These are phyloP conservation scores for Gobiocypris rarus DNA, from an alignment of 2,113 vertebrate species.

Conservation along the genomic window DNA sequence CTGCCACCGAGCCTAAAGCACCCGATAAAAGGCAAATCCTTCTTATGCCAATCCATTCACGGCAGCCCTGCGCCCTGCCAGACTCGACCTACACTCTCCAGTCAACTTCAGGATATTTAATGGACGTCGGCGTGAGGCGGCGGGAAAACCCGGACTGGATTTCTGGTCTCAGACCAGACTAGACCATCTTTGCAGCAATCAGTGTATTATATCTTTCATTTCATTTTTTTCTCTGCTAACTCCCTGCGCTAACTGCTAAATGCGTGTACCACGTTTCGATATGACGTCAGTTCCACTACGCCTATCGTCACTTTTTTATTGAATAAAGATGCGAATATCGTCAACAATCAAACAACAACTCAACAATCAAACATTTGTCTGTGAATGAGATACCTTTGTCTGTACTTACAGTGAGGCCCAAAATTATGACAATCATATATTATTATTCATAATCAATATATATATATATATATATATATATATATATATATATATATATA, in stretches of 20 bases:
- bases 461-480: too few relatives aligned
- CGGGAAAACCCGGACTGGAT: constrained; percentile 73
- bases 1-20: constrained; percentile 58
- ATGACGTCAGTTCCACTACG: constrained; percentile 7
- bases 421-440: too few relatives aligned
- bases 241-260: background rate
- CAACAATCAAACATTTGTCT: background rate
- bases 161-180: background rate
- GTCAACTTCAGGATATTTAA: constrained; percentile 62
- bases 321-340: background rate
- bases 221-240: background rate
- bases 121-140: constrained; percentile 43
- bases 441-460: too few relatives aligned
- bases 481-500: too few relatives aligned
- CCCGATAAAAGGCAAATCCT: constrained; percentile 69
- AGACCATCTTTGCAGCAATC: background rate
- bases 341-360: too few relatives aligned
- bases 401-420: background rate
- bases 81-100: constrained; percentile 68
- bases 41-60: constrained; percentile 68
- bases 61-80: constrained; percentile 72
- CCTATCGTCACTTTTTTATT: background rate
- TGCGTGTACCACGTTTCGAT: background rate
- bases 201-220: background rate
- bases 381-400: background rate